Percentiles rank a stretch among this genome's conserved stretches.
phyloP scores from a whole-genome alignment of 30 jellyfish, hydroid and myxozoan genomes.

The Sanderia malayensis region DNA sequence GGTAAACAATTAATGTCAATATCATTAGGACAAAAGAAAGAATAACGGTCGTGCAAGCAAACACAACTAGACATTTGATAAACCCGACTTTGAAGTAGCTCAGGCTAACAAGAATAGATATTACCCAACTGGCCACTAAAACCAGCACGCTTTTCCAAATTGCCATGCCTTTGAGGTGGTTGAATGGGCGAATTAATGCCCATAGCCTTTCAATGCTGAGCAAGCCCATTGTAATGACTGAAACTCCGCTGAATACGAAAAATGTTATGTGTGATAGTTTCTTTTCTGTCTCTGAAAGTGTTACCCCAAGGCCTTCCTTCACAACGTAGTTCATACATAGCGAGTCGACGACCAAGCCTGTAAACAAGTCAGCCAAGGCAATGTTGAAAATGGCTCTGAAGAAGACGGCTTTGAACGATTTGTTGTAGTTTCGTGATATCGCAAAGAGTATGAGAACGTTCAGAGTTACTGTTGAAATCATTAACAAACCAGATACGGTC shows the following conservation, averaged over 20 bases:
- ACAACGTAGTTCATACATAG: conserved; percentile 48
- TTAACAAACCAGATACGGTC: conserved; percentile 21
- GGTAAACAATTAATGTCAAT: conserved; percentile 53
- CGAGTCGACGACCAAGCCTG: conserved; percentile 74
- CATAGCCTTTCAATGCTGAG: conserved; percentile 73
- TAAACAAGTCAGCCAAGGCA: conserved; percentile 74
- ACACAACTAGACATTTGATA: conserved; percentile 59
- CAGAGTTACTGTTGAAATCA: conserved; percentile 41
- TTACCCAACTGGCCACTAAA: conserved; percentile 45
- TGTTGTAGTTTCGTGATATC: conserved; percentile 40
- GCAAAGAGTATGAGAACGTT: conserved; percentile 48
- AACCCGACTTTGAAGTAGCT: conserved; percentile 59
- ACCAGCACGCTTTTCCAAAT: conserved; percentile 46
- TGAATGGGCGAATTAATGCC: conserved; percentile 69
- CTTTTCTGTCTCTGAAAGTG: conserved; percentile 42
- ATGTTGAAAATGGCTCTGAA: conserved; percentile 70
- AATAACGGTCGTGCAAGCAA: conserved; percentile 75
- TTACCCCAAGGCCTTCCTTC: conserved; percentile 68
- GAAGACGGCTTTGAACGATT: conserved; percentile 56
- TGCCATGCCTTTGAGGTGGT: conserved; percentile 60
- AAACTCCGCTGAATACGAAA: conserved; percentile 77
- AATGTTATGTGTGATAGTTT: conserved; percentile 66
- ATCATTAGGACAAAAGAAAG: conserved; percentile 54
- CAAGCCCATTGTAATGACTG: conserved; percentile 74
- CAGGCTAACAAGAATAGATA: conserved; percentile 38